Conservation (phyloP, 2,888 invertebrate genomes). For the Dermolepida albohirtum region DNA sequence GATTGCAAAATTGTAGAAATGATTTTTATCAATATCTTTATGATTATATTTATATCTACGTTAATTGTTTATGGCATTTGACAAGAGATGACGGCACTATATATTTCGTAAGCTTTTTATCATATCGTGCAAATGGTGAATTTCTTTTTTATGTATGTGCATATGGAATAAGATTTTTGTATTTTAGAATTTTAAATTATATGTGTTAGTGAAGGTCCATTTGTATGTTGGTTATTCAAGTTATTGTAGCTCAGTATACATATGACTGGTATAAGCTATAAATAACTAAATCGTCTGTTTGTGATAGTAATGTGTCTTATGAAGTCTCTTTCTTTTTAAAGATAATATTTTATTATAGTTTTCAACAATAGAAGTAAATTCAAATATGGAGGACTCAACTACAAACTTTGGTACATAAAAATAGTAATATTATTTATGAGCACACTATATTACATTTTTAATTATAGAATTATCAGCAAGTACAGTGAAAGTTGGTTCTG, state of each 20-base stretch:
- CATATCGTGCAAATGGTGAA: slow-evolving; percentile 6
- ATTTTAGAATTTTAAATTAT: neutral
- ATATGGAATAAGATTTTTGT: neutral
- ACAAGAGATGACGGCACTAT: slow-evolving; percentile 25
- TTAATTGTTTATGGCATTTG: neutral
- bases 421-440: slow-evolving; percentile 1
- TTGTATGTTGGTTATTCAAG: neutral
- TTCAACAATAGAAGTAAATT: slow-evolving; percentile 19
- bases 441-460: slow-evolving; percentile 4
- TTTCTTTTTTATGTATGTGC: neutral
- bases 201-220: neutral
- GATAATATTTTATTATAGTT: slow-evolving; percentile 23
- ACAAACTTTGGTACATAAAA: slow-evolving; percentile 32
- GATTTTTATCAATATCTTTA: too few species aligned
- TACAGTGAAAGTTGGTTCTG: slow-evolving; percentile 59
- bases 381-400: slow-evolving; percentile 39
- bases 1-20: too few species aligned
- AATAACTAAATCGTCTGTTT: slow-evolving; percentile 30
- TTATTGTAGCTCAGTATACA: neutral
- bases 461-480: slow-evolving; percentile 61
- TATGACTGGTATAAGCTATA: slow-evolving; percentile 8
- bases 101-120: neutral
- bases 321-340: slow-evolving; percentile 21
- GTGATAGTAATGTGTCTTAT: slow-evolving; percentile 40
- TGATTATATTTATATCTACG: too few species aligned